Evolutionary conservation across 2,888 invertebrate genomes (phyloP).

Genomic region (Cephalotes varians): DNA sequence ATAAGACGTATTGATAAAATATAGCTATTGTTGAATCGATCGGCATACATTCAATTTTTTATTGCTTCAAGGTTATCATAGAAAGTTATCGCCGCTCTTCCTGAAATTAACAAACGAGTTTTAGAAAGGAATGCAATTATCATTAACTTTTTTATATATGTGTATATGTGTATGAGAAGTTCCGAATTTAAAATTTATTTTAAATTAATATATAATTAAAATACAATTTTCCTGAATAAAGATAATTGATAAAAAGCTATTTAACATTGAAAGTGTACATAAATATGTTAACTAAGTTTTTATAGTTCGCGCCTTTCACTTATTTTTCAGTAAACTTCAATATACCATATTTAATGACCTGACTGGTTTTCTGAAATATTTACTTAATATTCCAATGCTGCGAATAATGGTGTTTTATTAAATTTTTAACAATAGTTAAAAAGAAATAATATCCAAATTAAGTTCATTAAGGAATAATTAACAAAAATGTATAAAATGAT

Average conservation of each 20-base stretch:
- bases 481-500: too few relatives aligned
- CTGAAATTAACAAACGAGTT: background rate
- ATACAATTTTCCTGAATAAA: background rate
- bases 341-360: background rate
- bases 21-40: constrained; percentile 18
- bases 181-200: background rate
- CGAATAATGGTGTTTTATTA: background rate
- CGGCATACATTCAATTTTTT: background rate
- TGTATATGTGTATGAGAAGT: background rate
- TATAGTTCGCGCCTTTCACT: background rate
- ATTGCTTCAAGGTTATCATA: constrained; percentile 10
- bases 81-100: constrained; percentile 9
- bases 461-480: background rate
- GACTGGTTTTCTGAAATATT: background rate
- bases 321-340: background rate
- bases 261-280: background rate
- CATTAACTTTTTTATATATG: background rate
- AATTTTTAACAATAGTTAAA: too few relatives aligned
- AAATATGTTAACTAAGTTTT: background rate
- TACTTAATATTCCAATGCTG: background rate
- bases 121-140: background rate
- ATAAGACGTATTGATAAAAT: background rate
- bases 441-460: too few relatives aligned
- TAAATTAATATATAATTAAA: background rate
- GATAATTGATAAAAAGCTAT: background rate